Base-by-base conservation (phyloP, 2,888 invertebrate species). In the Aporophyla nigra region DNA sequence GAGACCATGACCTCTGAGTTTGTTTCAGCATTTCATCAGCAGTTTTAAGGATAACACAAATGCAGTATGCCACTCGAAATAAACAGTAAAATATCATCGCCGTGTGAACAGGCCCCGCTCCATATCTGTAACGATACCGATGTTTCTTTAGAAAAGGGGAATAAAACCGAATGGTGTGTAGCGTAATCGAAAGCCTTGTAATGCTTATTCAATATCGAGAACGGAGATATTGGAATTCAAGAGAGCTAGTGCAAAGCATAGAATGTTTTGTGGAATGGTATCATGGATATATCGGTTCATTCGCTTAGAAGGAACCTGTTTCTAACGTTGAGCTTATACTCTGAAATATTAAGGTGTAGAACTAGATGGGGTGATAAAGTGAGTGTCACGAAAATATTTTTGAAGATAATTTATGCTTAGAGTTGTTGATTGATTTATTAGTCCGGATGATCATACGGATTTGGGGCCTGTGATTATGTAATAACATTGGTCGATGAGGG, bases 141-240 rank as follows among this genome's bases (percentile, higher is more conserved):
- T 40, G 19, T 71, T n/a, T 61, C 4, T 54, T 54, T 6, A 46
- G 10, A 46, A 72, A 58, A 62, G 1, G 59, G n/a, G 46, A 68
- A 79, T 74, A 74, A 63, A 83, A 83, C 66, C 58, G 67, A 80
- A 74, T 71, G 63, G 51, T 49, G 12, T 71, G 58, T 63, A 59
- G 33, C 68, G 49, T 46, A 67, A 66, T 65, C 58, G 56, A 67
- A 33, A 46, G 51, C 21, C 78, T 72, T 58, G 40, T 82, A 70
- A 78, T 83, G 78, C 78, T 82, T 83, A 71, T 83, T 86, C 71
- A 80, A 83, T 84, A 74, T 82, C 70, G 80, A 69, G 76, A 59
- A 68, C 56, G 78, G 56, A 69, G 77, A 67, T 78, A 66, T 73
- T 83, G 56, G 61, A 73, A 78, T 75, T 33, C 49, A 73, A 73